Evolutionary conservation across 2,113 vertebrate genomes (phyloP), one percentile per base, ranked within the genome.

Genomic region (Seriola rivoliana): DNA sequence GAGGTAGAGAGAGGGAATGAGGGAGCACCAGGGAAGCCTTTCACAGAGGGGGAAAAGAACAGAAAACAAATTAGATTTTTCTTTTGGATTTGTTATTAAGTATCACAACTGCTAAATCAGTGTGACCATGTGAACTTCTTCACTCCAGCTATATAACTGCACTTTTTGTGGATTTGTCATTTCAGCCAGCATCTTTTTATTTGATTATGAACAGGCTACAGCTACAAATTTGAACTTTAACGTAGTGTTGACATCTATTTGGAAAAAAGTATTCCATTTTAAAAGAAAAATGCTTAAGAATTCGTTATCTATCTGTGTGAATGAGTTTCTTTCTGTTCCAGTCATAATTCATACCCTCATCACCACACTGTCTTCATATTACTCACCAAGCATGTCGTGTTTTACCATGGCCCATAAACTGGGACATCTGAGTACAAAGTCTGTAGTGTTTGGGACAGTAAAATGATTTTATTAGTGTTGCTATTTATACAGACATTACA

Each of bases 1-100:
- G 63, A 97, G 97, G 98, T 99, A 96, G 23, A 91, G 93, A 76
- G 11, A 75, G 71, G 67, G 70, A 60, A 73, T 23, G 36, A 48
- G 13, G 60, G 34, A 40, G 79, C 29, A 1, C 0, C 4, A 23
- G 34, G 60, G 40, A 55, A 59, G 6, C 38, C 19, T 36, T 54
- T n/a, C 48, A 36, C 46, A 4, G n/a, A 3, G 19, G n/a, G 14
- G 60, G 46, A 8, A 19, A 5, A 42, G 1, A 57, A 13, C 3
- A 50, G 12, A 67, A 2, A 10, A 40, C 12, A 14, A 36, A 25
- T 23, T 25, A 44, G 13, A 40, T 40, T 5, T 75, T 29, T 29
- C 29, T 29, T 29, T 29, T 29, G 29, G 29, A 16, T 16, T 54
- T 40, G 36, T 34, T 48, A 54, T 62, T 32, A 1, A 36, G 6